Percentiles rank a stretch among this genome's conserved stretches.
phyloP scores from a whole-genome alignment of 2,113 vertebrate genomes.

The Thomomys bottae region DNA sequence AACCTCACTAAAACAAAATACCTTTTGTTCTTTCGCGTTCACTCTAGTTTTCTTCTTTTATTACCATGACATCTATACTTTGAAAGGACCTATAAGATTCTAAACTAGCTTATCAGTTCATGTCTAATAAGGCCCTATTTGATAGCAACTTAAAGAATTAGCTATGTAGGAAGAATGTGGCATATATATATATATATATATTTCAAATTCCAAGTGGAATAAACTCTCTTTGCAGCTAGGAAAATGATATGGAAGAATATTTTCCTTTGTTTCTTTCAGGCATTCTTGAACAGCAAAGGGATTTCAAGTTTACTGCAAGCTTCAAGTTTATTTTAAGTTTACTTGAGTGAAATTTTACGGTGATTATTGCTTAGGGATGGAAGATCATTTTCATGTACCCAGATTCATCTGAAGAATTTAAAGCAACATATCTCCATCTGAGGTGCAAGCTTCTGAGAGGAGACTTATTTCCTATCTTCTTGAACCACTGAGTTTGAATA shows the following conservation, averaged over 20 bases:
- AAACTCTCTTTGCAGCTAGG: not conserved
- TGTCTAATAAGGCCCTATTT: not conserved
- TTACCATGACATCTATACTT: not conserved
- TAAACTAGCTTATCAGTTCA: constrained; percentile 29
- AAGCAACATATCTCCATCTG: not conserved
- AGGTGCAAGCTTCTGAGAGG: not conserved
- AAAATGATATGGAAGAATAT: not conserved
- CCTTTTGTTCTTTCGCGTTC: not conserved
- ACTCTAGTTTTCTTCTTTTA: not conserved
- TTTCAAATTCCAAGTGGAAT: not conserved
- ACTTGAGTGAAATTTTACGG: constrained; percentile 20
- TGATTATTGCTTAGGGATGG: not conserved
- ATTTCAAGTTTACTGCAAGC: not conserved
- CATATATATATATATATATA: not conserved
- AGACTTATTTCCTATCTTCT: not conserved
- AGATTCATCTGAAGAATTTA: not conserved
- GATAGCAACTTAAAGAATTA: constrained; percentile 1
- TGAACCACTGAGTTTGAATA: constrained; percentile 15
- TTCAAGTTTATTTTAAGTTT: no score
- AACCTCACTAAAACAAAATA: no score
- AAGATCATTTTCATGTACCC: not conserved
- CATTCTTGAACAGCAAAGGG: not conserved
- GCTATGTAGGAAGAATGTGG: not conserved
- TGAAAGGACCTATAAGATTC: not conserved
- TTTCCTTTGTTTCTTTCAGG: constrained; percentile 7